phyloP scores from a whole-genome alignment of 2,797 vertebrate species.

The Squalus acanthias region DNA sequence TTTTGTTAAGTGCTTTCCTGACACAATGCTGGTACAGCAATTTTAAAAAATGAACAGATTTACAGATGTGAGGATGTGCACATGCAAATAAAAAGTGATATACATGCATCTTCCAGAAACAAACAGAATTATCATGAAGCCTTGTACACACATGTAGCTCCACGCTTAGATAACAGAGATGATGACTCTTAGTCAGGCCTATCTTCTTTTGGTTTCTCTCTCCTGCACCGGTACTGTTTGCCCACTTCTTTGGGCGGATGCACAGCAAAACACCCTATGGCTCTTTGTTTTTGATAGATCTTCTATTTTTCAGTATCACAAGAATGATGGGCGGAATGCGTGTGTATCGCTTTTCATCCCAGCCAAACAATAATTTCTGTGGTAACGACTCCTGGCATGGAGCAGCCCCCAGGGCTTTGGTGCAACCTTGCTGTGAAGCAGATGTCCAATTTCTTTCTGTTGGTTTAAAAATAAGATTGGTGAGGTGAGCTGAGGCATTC shows the following conservation, averaged over 20 bases:
- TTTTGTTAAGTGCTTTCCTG: constrained; percentile 19
- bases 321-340: not conserved
- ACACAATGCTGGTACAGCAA: not conserved
- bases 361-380: not conserved
- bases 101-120: constrained; percentile 16
- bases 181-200: not conserved
- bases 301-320: not conserved
- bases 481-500: not conserved
- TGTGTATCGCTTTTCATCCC: constrained; percentile 20
- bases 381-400: not conserved
- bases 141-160: not conserved
- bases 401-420: not conserved
- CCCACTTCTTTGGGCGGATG: not conserved
- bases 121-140: not conserved
- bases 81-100: not conserved
- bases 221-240: not conserved
- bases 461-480: not conserved
- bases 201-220: not conserved
- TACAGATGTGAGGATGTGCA: not conserved
- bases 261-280: not conserved
- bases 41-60: not conserved
- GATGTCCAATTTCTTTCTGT: not conserved
- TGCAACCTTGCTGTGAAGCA: not conserved
- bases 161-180: not conserved
- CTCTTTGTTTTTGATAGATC: not conserved